Evolutionary conservation across 2,888 invertebrate species (phyloP), one percentile per base, ranked within the genome.

Genomic region (Tenthredo livida): DNA sequence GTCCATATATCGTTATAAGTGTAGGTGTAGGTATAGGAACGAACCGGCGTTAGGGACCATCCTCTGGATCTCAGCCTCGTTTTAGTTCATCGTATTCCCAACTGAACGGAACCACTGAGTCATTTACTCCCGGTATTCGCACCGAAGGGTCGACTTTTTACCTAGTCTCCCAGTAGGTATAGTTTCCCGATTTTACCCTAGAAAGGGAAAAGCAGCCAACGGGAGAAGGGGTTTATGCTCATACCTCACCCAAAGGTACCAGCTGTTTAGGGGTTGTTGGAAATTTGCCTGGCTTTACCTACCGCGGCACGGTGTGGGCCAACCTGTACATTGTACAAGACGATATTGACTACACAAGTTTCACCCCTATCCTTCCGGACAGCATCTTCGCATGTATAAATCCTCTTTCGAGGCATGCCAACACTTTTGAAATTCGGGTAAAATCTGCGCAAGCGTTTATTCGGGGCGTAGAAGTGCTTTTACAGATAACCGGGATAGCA

Each of bases 121-220:
- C 83, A 83, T 83, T 67, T 70, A 83, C 47, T 47, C 9, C 29
- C 47, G 33, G 61, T 33, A 83, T 83, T 83, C 67, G 29, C 43
- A 25, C 67, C 67, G 67, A 83, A 83, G 70, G 83, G 83, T 83
- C 83, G 83, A 83, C 83, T 70, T 83, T 70, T 83, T 83, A 70
- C 67, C 83, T 25, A 25, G n/a, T n/a, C n/a, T n/a, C n/a, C n/a
- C n/a, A n/a, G 29, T 47, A 70, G 43, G 17, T 67, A 61, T 70
- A 83, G 67, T 70, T 67, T 67, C n/a, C 21, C 61, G 80, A 61
- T n/a, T 80, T 61, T 10, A 37, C 80, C 21, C 61, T 80, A 6
- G 80, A 25, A 25, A 80, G 80, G 40, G 80, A 80, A 50, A 15
- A 61, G 12, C 17, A 61, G 12, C 17, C 6, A 17, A 17, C 12